Conservation (phyloP, 2,113 vertebrate genomes). For the Chitala chitala region DNA sequence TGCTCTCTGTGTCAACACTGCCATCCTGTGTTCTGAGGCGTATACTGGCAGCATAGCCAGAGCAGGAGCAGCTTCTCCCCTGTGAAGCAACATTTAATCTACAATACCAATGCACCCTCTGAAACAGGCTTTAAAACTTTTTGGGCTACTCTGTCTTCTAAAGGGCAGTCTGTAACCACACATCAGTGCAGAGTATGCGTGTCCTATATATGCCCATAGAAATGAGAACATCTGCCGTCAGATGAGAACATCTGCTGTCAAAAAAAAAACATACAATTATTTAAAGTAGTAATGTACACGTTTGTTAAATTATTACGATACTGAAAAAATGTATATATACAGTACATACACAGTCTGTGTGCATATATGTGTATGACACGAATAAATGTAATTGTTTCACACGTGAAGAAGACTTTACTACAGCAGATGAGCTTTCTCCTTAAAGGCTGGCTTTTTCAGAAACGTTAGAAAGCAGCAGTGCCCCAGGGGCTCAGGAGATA, state of each 20-base stretch:
- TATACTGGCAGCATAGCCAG: background rate
- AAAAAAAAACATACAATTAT: background rate
- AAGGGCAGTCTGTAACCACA: background rate
- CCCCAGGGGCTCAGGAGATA: constrained; percentile 37
- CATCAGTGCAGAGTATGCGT: background rate
- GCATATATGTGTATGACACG: too few relatives aligned
- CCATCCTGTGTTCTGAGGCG: constrained; percentile 55
- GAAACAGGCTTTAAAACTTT: background rate
- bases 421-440: background rate
- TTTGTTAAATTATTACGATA: background rate
- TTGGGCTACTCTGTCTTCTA: too few relatives aligned
- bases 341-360: too few relatives aligned
- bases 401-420: background rate
- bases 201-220: too few relatives aligned
- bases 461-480: constrained; percentile 27
- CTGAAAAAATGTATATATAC: background rate
- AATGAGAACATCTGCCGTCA: too few relatives aligned
- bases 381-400: background rate
- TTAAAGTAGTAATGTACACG: background rate
- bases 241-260: too few relatives aligned
- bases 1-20: constrained; percentile 48
- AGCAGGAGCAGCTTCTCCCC: background rate
- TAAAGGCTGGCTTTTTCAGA: background rate
- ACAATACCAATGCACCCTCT: background rate
- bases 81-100: background rate